These are phyloP conservation scores for Cerceris ruficornis DNA, from an alignment of 2,888 invertebrate species.

Conservation along the genomic window DNA sequence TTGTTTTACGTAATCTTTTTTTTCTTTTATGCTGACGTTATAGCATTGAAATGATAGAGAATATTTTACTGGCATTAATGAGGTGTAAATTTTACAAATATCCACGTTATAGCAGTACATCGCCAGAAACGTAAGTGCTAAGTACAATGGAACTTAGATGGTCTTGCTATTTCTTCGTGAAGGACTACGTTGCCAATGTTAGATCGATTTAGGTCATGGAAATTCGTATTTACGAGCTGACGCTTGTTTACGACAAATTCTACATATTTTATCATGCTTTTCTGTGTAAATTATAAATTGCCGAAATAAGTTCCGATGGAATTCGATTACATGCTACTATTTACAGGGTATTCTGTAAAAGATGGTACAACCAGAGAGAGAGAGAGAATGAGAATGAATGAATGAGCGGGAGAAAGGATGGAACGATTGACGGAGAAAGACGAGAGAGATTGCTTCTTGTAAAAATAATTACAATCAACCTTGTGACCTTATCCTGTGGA, in stretches of 20 bases:
- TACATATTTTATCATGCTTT: conserved; percentile 71
- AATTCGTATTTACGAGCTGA: conserved; percentile 55
- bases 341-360: conserved; percentile 68
- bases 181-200: conserved; percentile 60
- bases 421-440: conserved; percentile 1
- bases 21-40: too few species aligned
- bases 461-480: conserved; percentile 48
- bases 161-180: conserved; percentile 12
- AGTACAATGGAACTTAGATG: conserved; percentile 8
- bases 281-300: conserved; percentile 74
- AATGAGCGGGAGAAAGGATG: too few species aligned
- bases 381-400: conserved; percentile 18
- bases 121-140: conserved; percentile 53
- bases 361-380: conserved; percentile 51
- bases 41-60: not conserved
- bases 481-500: conserved; percentile 38
- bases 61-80: not conserved
- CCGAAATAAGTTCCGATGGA: conserved; percentile 48
- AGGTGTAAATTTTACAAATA: not conserved
- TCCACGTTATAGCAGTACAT: conserved; percentile 24
- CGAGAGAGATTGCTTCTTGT: conserved; percentile 44
- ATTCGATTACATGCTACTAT: conserved; percentile 38
- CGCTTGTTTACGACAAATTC: conserved; percentile 60
- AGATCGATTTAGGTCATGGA: conserved; percentile 57
- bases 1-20: too few species aligned